These are phyloP conservation scores for Hydropsyche tenuis DNA, from an alignment of 1,140 invertebrate species.

Conservation along the genomic window DNA sequence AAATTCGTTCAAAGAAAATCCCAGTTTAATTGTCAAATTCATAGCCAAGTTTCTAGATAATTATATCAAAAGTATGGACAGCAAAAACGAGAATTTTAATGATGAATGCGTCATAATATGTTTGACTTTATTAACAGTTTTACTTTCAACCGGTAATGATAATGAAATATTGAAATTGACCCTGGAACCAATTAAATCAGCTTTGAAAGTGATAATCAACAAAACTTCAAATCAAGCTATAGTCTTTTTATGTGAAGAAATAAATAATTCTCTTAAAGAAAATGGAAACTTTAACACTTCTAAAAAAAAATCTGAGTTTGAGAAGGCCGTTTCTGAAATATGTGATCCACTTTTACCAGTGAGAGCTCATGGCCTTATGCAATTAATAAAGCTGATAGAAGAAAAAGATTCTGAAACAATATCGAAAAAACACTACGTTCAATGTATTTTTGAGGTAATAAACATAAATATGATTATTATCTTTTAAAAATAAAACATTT, in stretches of 20 bases:
- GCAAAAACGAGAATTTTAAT: slow-evolving; percentile 51
- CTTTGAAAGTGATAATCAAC: slow-evolving; percentile 46
- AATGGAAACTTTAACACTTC: slow-evolving; percentile 30
- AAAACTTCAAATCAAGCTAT: slow-evolving; percentile 50
- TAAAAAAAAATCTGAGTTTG: slow-evolving; percentile 61
- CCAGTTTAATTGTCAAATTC: slow-evolving; percentile 55
- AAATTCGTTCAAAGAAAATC: slow-evolving; percentile 54
- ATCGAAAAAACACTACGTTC: slow-evolving; percentile 70
- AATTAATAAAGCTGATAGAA: slow-evolving; percentile 75
- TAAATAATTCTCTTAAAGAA: slow-evolving; percentile 45
- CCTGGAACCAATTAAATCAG: slow-evolving; percentile 49
- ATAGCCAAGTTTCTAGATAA: slow-evolving; percentile 56
- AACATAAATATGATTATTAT: slow-evolving; percentile 37
- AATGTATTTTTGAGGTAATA: slow-evolving; percentile 74
- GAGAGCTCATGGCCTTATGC: slow-evolving; percentile 79
- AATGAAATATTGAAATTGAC: slow-evolving; percentile 50
- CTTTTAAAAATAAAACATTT: too few species aligned
- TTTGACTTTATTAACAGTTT: slow-evolving; percentile 60
- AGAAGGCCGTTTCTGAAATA: slow-evolving; percentile 71
- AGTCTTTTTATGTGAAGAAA: slow-evolving; percentile 49
- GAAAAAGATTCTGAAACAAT: slow-evolving; percentile 68
- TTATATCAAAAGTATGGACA: slow-evolving; percentile 46
- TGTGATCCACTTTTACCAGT: slow-evolving; percentile 79
- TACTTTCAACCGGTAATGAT: slow-evolving; percentile 54
- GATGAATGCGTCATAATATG: slow-evolving; percentile 60